Percentiles rank a stretch among this genome's conserved stretches.
Conservation (phyloP, 2,888 invertebrate species). For the Trissonchulus sp. region DNA sequence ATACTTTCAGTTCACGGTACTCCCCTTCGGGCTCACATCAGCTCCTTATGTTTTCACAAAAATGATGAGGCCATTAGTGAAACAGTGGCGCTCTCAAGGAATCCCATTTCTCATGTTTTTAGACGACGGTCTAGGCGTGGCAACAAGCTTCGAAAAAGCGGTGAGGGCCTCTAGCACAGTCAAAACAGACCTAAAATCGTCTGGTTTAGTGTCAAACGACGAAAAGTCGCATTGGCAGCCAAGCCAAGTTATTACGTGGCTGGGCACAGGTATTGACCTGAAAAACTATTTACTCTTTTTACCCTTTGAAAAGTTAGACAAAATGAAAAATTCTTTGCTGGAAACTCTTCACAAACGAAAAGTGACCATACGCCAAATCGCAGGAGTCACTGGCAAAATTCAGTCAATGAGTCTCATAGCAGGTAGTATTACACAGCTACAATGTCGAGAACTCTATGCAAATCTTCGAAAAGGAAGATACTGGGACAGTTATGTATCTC, state of each 20-base stretch:
- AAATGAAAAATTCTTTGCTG: too few relatives aligned
- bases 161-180: not conserved
- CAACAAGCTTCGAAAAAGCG: not conserved
- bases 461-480: not conserved
- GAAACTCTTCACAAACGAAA: not conserved
- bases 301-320: not conserved
- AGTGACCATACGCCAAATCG: not conserved
- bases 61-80: slow-evolving; percentile 18
- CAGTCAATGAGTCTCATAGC: not conserved
- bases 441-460: not conserved
- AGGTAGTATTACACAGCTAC: slow-evolving; percentile 4
- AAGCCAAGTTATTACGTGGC: not conserved
- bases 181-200: not conserved
- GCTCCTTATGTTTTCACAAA: slow-evolving; percentile 29
- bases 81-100: slow-evolving; percentile 24
- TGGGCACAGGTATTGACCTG: slow-evolving; percentile 16
- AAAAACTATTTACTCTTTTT: not conserved
- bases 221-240: slow-evolving; percentile 14
- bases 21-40: slow-evolving; percentile 28
- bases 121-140: slow-evolving; percentile 22
- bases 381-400: not conserved
- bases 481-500: not conserved
- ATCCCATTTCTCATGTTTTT: slow-evolving; percentile 22
- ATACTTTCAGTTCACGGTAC: slow-evolving; percentile 25
- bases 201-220: not conserved